phyloP scores from a whole-genome alignment of 2,888 invertebrate species.

The Laspeyria flexula region DNA sequence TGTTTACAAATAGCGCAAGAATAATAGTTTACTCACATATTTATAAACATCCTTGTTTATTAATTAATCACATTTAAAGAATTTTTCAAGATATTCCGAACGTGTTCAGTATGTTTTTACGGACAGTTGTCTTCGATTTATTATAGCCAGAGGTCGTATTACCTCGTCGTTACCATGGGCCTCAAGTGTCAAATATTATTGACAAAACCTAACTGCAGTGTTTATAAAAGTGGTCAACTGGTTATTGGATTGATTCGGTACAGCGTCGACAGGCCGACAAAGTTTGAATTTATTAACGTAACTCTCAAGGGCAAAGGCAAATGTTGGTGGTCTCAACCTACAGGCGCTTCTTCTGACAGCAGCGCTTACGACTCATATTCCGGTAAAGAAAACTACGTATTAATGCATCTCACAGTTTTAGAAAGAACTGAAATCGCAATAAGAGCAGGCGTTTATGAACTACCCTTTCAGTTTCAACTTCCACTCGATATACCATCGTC shows the following conservation, averaged over 20 bases:
- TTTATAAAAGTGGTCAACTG: constrained; percentile 35
- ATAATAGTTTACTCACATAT: too few relatives aligned
- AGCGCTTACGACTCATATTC: background rate
- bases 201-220: constrained; percentile 23
- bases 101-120: too few relatives aligned
- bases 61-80: too few relatives aligned
- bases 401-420: constrained; percentile 19
- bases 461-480: constrained; percentile 10
- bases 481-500: constrained; percentile 17
- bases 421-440: background rate
- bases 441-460: constrained; percentile 14
- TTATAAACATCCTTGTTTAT: too few relatives aligned
- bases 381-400: constrained; percentile 33
- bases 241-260: constrained; percentile 44
- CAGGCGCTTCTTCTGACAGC: background rate
- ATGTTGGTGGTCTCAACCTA: constrained; percentile 29
- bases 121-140: too few relatives aligned
- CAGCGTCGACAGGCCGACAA: constrained; percentile 32
- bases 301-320: constrained; percentile 41
- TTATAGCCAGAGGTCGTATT: too few relatives aligned
- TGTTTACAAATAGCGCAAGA: too few relatives aligned
- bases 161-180: constrained; percentile 26
- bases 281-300: constrained; percentile 33
- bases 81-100: too few relatives aligned
- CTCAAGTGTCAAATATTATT: constrained; percentile 42